Evolutionary conservation across 2,888 invertebrate genomes (phyloP).

Genomic region (Scaptomyza polygonia): DNA sequence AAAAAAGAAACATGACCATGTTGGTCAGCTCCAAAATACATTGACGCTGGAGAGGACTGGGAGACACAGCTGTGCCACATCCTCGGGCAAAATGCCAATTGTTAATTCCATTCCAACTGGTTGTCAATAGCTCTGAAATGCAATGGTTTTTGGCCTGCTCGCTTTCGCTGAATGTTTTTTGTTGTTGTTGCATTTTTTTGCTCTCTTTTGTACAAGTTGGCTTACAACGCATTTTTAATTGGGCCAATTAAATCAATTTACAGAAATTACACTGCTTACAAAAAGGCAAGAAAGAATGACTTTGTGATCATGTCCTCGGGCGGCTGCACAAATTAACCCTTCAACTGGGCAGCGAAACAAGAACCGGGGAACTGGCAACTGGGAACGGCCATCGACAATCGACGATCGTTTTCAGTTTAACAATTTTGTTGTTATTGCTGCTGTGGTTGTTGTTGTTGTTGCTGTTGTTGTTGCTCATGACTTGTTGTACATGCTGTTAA

Average conservation of each 20-base stretch:
- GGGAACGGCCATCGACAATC: constrained; percentile 31
- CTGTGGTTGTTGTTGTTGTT: constrained; percentile 26
- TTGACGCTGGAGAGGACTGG: constrained; percentile 2
- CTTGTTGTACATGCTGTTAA: constrained; percentile 77
- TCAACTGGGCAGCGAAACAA: constrained; percentile 33
- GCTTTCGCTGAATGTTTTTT: constrained; percentile 36
- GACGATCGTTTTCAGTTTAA: constrained; percentile 42
- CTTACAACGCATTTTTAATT: constrained; percentile 66
- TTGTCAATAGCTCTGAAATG: constrained; percentile 21
- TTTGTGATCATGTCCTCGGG: constrained; percentile 45
- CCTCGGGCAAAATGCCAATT: constrained; percentile 55
- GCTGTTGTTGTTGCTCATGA: constrained; percentile 52
- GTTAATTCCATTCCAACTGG: constrained; percentile 36
- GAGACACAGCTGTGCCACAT: constrained; percentile 48
- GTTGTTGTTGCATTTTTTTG: too few relatives aligned
- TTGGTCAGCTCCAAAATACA: constrained; percentile 17
- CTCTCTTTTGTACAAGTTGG: constrained; percentile 3
- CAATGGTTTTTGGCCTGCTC: constrained; percentile 3
- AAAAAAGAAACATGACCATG: constrained; percentile 15
- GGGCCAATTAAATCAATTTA: constrained; percentile 77
- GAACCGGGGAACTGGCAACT: constrained; percentile 1
- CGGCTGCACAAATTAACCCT: constrained; percentile 60
- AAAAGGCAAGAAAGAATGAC: constrained; percentile 32
- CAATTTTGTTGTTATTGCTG: constrained; percentile 22
- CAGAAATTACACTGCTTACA: constrained; percentile 71